Conservation (phyloP, 35 echinoderm and acorn worm genomes). For the Ptychodera flava region DNA sequence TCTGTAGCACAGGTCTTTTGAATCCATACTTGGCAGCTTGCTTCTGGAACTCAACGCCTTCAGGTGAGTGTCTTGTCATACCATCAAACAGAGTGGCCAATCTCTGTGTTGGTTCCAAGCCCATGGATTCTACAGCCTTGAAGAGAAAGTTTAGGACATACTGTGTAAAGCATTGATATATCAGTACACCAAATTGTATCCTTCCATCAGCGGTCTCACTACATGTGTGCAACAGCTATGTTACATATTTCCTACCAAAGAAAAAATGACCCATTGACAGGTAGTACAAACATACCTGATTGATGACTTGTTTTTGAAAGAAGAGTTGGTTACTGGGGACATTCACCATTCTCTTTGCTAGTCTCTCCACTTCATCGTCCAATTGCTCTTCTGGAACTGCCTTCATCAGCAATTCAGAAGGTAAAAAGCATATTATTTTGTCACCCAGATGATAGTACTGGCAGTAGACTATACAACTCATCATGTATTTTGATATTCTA, state of each 20-base stretch:
- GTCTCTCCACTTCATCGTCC: slow-evolving; percentile 34
- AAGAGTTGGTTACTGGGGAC: slow-evolving; percentile 64
- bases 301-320: slow-evolving; percentile 77
- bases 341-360: slow-evolving; percentile 44
- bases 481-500: too few relatives aligned
- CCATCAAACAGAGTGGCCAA: slow-evolving; percentile 58
- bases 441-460: too few relatives aligned
- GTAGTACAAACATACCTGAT: slow-evolving; percentile 75
- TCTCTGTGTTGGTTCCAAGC: slow-evolving; percentile 45
- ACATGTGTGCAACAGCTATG: too few relatives aligned
- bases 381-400: slow-evolving; percentile 50
- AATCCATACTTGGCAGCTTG: slow-evolving; percentile 35
- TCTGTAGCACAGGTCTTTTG: slow-evolving; percentile 52
- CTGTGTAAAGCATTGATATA: too few relatives aligned
- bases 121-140: slow-evolving; percentile 65
- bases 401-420: slow-evolving; percentile 18
- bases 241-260: too few relatives aligned
- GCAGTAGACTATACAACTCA: too few relatives aligned
- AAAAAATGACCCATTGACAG: too few relatives aligned
- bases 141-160: too few relatives aligned
- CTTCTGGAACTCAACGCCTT: slow-evolving; percentile 62
- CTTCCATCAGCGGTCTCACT: too few relatives aligned
- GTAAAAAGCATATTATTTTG: too few relatives aligned
- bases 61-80: slow-evolving; percentile 64
- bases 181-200: too few relatives aligned